Evolutionary conservation across 2,888 invertebrate species (phyloP), one percentile per base, ranked within the genome.

Genomic region (Sphaeridia pumilis): DNA sequence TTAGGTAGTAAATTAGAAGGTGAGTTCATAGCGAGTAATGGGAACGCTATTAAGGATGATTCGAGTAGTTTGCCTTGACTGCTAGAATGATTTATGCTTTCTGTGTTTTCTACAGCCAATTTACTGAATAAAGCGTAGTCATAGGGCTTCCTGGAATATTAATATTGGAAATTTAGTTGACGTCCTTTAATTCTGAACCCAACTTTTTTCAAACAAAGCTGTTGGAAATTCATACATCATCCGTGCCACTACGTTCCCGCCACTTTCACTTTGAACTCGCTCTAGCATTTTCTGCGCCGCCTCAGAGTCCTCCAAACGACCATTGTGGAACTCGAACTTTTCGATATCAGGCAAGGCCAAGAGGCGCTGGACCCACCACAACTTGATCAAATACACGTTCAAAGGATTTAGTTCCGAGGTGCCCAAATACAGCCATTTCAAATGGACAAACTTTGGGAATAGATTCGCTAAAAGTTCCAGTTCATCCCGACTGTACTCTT

Each of bases 401-500:
- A 38, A 7, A 4, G 48, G 48, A 38, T 48, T 48, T 7, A 48
- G 20, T 17, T 27, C 38, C 3, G 48, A 48, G 2, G 48, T 38
- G 10, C 48, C 38, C 24, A 48, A 48, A 38, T 48, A 48, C 2
- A 48, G 25, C n/a, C 21, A 35, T 5, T 5, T 48, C 17, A 48
- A 38, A 7, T 38, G 14, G n/a, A 7, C 4, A 25, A 48, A 48
- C 35, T 48, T 38, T 3, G 36, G 21, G 26, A 48, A 48, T 17
- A 35, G 21, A n/a, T 22, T 22, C 3, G 48, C 48, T 26, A 48
- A 25, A 4, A 24, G 5, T 20, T 48, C 48, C 25, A 48, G 38
- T 20, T 48, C 48, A 22, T 48, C 48, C 10, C 34, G 48, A 31
- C 48, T 48, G 26, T 48, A 48, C n/a, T 48, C 48, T 17, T 48